Evolutionary conservation across 2,113 vertebrate species (phyloP).

Genomic region (Aegotheles bennettii): DNA sequence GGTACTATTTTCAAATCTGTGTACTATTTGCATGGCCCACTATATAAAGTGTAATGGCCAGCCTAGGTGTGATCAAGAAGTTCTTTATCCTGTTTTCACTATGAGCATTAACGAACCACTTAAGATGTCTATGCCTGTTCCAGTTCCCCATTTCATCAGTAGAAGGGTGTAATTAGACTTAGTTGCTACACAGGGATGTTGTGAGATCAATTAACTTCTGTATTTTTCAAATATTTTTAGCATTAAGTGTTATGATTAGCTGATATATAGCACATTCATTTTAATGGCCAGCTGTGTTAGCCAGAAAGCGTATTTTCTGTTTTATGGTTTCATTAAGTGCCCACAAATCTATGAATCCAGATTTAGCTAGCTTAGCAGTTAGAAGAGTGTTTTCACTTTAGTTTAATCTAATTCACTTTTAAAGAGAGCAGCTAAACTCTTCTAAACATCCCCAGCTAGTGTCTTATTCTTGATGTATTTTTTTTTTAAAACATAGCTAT

Average conservation of each 20-base stretch:
- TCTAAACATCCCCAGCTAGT: neutral
- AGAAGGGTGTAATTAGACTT: neutral
- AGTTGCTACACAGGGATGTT: neutral
- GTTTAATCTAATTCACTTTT: neutral
- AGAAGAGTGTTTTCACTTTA: neutral
- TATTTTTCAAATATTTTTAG: neutral
- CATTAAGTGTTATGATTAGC: neutral
- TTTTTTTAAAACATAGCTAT: neutral
- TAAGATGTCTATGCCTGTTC: neutral
- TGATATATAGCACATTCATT: neutral
- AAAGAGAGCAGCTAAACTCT: neutral
- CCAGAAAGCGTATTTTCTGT: neutral
- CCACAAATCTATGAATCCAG: neutral
- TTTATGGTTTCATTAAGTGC: neutral
- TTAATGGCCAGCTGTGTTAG: neutral
- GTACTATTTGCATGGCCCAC: neutral
- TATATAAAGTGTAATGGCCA: neutral
- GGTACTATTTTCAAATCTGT: neutral
- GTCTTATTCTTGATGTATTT: neutral
- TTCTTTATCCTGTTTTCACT: neutral
- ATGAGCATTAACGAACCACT: neutral
- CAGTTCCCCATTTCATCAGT: neutral
- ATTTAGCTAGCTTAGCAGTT: neutral
- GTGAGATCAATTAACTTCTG: neutral
- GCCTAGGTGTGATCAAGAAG: neutral